Base-by-base conservation (phyloP, 2,113 vertebrate genomes). In the Glaucidium brasilianum region DNA sequence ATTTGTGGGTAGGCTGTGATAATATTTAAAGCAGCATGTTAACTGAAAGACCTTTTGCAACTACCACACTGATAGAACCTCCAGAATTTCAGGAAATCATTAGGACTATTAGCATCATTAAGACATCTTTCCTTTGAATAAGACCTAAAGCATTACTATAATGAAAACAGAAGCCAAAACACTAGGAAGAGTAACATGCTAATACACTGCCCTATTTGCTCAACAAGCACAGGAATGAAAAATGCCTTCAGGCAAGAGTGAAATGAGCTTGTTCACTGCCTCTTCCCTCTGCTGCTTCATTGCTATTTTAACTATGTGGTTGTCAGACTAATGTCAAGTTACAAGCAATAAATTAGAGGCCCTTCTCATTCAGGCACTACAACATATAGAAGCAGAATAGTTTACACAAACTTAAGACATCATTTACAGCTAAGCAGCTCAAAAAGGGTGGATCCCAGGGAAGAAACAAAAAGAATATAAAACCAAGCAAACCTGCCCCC, bases 141-240 rank as follows among this genome's bases (percentile, higher is more conserved):
- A 92, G 94, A 78, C 5, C 12, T 27, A 39, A 32, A 37, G 19
- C 47, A 50, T n/a, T 53, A 50, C 56, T 14, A 11, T 11, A 58
- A 82, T 27, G 56, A 19, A 84, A 78, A 19, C 30, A 41, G 58
- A 47, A 90, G 69, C 50, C 69, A 35, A 15, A 19, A 47, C 45
- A 50, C 37, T 35, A 56, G 67, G 32, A 47, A n/a, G 55, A 60
- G 39, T 10, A 95, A 66, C 26, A 25, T 34, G 88, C 64, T 77
- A 90, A 88, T 63, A 41, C 67, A 43, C 29, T 39, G 50, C n/a
- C 71, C 76, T 91, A 12, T 95, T 92, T 93, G 71, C 88, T 96
- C 63, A 85, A 73, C 67, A 49, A 90, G 80, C 79, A 64, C 2
- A 79, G 58, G 64, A 56, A 93, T 14, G 8, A 60, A 76, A 96